A percentile compares a stretch with the other conserved stretches of the same genome.
phyloP scores from a whole-genome alignment of 2,797 vertebrate species.

The Xenentodon cancila region DNA sequence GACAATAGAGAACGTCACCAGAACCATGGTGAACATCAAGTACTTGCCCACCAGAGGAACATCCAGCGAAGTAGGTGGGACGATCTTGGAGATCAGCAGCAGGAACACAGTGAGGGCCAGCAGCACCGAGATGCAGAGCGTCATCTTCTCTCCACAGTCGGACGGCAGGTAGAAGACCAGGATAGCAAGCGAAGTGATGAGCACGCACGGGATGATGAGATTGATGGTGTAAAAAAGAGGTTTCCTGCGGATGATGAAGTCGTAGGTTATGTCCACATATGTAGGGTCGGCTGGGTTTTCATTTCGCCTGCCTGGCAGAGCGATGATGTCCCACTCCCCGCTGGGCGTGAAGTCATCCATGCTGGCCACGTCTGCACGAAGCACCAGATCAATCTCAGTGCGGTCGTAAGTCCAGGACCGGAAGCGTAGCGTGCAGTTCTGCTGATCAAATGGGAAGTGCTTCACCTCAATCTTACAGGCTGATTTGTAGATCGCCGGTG shows the following conservation, averaged over 20 bases:
- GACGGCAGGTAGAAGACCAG: slow-evolving; percentile 96
- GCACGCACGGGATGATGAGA: slow-evolving; percentile 95
- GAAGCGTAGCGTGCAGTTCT: slow-evolving; percentile 97
- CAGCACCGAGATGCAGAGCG: slow-evolving; percentile 94
- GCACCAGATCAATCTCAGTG: slow-evolving; percentile 94
- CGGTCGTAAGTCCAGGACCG: slow-evolving; percentile 98
- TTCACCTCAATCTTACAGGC: slow-evolving; percentile 98
- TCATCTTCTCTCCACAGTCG: slow-evolving; percentile 97
- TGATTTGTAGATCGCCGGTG: slow-evolving; percentile 96
- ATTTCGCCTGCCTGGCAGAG: slow-evolving; percentile 91
- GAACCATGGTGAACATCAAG: slow-evolving; percentile 98
- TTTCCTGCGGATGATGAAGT: slow-evolving; percentile 96
- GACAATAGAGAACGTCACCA: slow-evolving; percentile 97
- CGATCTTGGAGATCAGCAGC: slow-evolving; percentile 96
- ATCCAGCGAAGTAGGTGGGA: slow-evolving; percentile 93
- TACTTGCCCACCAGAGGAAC: slow-evolving; percentile 97
- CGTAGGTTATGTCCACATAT: slow-evolving; percentile 97
- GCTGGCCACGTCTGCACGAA: slow-evolving; percentile 93
- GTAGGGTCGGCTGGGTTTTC: slow-evolving; percentile 93
- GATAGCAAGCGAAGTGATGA: slow-evolving; percentile 95
- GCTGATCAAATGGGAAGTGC: slow-evolving; percentile 98
- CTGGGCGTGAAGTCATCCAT: slow-evolving; percentile 98
- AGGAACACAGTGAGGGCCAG: slow-evolving; percentile 96
- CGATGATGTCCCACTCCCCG: slow-evolving; percentile 98
- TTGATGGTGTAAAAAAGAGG: slow-evolving; percentile 99